Evolutionary conservation across 2,888 invertebrate genomes (phyloP).

Genomic region (Caenorhabditis sp.): DNA sequence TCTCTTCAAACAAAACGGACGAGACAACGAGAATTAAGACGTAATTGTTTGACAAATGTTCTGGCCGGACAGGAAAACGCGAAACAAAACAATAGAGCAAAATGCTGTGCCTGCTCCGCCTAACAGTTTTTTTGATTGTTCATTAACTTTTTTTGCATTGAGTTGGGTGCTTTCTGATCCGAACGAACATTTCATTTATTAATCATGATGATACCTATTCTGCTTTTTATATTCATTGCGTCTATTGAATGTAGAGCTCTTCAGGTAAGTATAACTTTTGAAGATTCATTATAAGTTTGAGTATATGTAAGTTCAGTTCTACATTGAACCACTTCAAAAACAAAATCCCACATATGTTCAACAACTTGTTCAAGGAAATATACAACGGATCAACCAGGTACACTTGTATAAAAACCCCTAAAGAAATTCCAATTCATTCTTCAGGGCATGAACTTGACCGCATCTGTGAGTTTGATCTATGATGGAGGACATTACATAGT

Average conservation of each 20-base stretch:
- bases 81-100: background rate
- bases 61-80: background rate
- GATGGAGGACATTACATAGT: constrained; percentile 64
- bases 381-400: constrained; percentile 50
- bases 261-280: no score
- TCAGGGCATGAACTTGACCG: constrained; percentile 50
- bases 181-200: background rate
- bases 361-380: constrained; percentile 53
- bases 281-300: no score
- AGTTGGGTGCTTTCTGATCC: background rate
- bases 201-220: background rate
- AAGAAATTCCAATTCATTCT: constrained; percentile 8
- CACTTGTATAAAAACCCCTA: no score
- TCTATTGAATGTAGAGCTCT: constrained; percentile 1
- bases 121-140: background rate
- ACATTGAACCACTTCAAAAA: constrained; percentile 52
- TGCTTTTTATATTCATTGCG: background rate
- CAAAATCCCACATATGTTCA: constrained; percentile 52
- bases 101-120: background rate
- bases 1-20: background rate
- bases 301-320: no score
- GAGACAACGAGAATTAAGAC: constrained; percentile 9
- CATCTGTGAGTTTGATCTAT: constrained; percentile 62
- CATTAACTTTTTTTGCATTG: constrained; percentile 18
- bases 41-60: background rate